Percentiles rank a stretch among this genome's conserved stretches.
Conservation (phyloP, 1,140 invertebrate genomes). For the Octopus bimaculoides region DNA sequence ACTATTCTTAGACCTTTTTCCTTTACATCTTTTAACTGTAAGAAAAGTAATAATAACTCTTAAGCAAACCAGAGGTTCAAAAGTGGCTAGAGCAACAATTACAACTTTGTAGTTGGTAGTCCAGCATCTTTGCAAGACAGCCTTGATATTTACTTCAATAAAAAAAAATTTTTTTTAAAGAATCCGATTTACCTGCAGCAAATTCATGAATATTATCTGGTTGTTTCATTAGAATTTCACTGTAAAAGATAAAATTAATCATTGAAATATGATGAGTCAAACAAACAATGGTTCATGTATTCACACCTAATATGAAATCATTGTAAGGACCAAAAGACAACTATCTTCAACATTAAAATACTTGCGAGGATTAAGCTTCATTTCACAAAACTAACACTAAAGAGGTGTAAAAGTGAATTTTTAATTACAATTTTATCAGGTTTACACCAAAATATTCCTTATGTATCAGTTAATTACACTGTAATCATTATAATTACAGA, state of each 20-base stretch:
- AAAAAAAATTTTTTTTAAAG: neutral
- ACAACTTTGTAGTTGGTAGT: neutral
- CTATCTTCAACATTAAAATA: neutral
- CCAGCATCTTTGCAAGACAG: neutral
- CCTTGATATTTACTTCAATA: neutral
- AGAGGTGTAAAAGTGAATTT: no score
- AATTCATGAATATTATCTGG: constrained; percentile 53
- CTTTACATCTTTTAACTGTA: no score
- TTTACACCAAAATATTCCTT: no score
- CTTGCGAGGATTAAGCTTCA: neutral
- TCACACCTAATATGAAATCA: neutral
- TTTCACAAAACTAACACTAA: neutral
- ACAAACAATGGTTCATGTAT: neutral
- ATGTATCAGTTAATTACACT: no score
- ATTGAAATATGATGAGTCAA: neutral
- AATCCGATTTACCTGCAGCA: constrained; percentile 43
- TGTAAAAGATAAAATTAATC: constrained; percentile 30
- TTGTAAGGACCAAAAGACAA: neutral
- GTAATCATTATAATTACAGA: no score
- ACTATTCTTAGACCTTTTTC: no score
- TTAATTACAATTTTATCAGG: no score
- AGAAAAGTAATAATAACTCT: no score
- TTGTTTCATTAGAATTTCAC: constrained; percentile 43
- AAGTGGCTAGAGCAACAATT: no score
- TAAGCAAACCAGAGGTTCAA: no score